Evolutionary conservation across 1,140 invertebrate genomes (phyloP), one percentile per base, ranked within the genome.

Genomic region (Caenorhabditis brenneri): DNA sequence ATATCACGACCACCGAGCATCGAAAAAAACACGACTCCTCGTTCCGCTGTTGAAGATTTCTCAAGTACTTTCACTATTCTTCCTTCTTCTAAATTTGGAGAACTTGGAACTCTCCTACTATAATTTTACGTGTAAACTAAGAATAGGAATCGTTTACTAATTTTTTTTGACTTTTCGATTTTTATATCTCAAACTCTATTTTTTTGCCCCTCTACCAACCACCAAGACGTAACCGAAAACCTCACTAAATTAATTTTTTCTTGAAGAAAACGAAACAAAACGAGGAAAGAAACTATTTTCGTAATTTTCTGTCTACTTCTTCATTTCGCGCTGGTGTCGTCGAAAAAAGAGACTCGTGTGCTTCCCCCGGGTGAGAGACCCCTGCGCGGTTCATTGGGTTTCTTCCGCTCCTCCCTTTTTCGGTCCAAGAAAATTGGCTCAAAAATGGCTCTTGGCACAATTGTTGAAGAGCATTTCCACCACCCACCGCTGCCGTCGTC

Each of bases 381-480:
- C 19, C 58, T 65, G 19, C 65, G 65, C 65, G 65, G 65, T 74
- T 74, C 65, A 74, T 74, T 74, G 65, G 65, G 65, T 74, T 74
- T 74, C 65, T 74, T 74, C 65, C 65, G 65, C 65, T 74, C 65
- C 65, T 42, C 65, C 65, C 36, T 74, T 42, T 74, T 39, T 65
- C 31, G 60, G 4, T 33, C n/a, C 10, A 74, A 46, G 65, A 74
- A 74, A 74, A 24, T 55, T 79, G 78, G 79, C 31, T 55, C 31
- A 58, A 58, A 58, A 80, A 58, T 51, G 51, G 79, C 48, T n/a
- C 79, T 80, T 36, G 79, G 79, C 79, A 80, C 79, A 80, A 80
- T 80, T 80, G 79, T 80, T 51, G 79, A 80, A 80, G 79, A 80
- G 79, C 51, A 74, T 74, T 74, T 74, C 24, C 65, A 74, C 36